A percentile compares a stretch with the other conserved stretches of the same genome.
phyloP scores from a whole-genome alignment of 2,797 vertebrate species.

The Arctocebus calabarensis region DNA sequence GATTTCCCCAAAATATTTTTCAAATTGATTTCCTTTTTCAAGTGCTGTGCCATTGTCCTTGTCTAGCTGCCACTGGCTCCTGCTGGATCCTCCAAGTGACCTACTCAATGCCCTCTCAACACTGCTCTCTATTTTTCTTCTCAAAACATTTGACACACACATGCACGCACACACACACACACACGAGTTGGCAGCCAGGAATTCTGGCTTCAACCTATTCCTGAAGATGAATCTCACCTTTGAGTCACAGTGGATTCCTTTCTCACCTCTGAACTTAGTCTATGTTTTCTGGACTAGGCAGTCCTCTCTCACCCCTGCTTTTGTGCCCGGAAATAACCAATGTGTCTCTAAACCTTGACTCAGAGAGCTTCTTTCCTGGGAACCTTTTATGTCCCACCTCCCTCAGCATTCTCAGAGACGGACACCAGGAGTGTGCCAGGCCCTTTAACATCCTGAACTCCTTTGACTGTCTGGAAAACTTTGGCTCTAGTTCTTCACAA shows the following conservation, averaged over 20 bases:
- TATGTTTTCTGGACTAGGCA: not conserved
- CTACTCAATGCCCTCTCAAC: not conserved
- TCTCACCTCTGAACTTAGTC: not conserved
- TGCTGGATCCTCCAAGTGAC: not conserved
- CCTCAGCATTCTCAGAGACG: not conserved
- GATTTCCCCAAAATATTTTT: not conserved
- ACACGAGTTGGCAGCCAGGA: not conserved
- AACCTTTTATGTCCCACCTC: not conserved
- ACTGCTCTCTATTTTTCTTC: not conserved
- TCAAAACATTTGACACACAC: not conserved
- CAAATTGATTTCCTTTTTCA: not conserved
- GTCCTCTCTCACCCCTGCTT: not conserved
- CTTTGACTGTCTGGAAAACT: not conserved
- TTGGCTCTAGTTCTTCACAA: not conserved
- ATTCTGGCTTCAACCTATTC: not conserved
- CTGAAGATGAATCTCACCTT: not conserved
- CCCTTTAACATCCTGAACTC: not conserved
- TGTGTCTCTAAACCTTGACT: not conserved
- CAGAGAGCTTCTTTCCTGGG: not conserved
- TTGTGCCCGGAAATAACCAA: not conserved
- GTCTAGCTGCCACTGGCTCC: not conserved
- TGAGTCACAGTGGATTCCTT: not conserved
- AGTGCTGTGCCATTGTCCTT: rapidly evolving
- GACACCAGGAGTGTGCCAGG: not conserved
- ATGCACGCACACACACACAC: not conserved